phyloP scores from a whole-genome alignment of 64 coral and sea anemone genomes.

The Dendrophyllia cribrosa region DNA sequence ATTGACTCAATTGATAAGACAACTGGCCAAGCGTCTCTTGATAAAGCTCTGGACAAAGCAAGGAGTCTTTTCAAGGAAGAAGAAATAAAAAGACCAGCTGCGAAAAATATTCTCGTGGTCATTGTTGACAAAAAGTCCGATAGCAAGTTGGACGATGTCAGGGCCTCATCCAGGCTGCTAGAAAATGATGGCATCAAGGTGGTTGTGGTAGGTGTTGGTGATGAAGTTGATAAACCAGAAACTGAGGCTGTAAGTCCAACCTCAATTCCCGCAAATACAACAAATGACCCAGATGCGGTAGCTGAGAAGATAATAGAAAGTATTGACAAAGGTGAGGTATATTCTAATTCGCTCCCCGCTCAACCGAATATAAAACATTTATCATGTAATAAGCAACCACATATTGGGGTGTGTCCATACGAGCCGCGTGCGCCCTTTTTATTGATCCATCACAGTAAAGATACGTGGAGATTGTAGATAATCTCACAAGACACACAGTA shows the following conservation, averaged over 20 bases:
- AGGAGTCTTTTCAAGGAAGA: constrained; percentile 28
- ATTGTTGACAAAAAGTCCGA: constrained; percentile 48
- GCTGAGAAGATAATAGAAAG: constrained; percentile 48
- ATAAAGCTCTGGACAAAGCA: constrained; percentile 41
- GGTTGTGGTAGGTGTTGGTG: constrained; percentile 71
- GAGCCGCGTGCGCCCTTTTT: too few relatives aligned
- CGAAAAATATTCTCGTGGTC: constrained; percentile 65
- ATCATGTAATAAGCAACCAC: too few relatives aligned
- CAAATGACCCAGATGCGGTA: constrained; percentile 27
- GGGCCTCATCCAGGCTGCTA: constrained; percentile 33
- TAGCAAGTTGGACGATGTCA: constrained; percentile 35
- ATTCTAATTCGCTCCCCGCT: background rate
- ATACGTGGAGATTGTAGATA: too few relatives aligned
- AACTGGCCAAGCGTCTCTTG: background rate
- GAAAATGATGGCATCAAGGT: constrained; percentile 65
- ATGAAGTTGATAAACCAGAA: constrained; percentile 40
- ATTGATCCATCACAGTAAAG: too few relatives aligned
- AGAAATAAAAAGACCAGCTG: background rate
- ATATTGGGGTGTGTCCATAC: too few relatives aligned
- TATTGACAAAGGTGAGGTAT: constrained; percentile 46
- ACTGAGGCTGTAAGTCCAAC: background rate
- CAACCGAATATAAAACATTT: too few relatives aligned
- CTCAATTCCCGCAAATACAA: constrained; percentile 27
- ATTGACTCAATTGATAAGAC: constrained; percentile 32
- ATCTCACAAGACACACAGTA: too few relatives aligned